A percentile compares a stretch with the other conserved stretches of the same genome.
These are phyloP conservation scores for Malthinus seriepunctatus DNA, from an alignment of 2,888 invertebrate genomes.

Conservation along the genomic window DNA sequence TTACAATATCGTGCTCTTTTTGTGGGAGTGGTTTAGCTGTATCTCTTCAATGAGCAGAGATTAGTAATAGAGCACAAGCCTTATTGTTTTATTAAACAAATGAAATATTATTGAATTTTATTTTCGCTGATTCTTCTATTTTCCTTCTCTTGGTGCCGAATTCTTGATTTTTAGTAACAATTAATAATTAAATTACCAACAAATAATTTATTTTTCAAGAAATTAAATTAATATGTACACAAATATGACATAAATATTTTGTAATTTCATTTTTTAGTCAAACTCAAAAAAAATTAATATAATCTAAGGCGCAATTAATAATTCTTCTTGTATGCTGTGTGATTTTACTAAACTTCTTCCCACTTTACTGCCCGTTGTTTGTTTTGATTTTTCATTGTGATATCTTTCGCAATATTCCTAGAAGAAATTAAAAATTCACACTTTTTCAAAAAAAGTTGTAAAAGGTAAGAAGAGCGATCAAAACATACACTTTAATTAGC, in stretches of 20 bases:
- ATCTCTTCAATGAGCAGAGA: too few species aligned
- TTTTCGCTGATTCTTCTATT: too few species aligned
- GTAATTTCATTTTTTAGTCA: background rate
- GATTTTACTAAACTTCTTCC: conserved; percentile 67
- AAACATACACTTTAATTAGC: too few species aligned
- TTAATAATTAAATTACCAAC: too few species aligned
- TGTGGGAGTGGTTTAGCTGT: too few species aligned
- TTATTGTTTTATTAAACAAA: too few species aligned
- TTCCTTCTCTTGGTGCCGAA: too few species aligned
- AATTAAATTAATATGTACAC: conserved; percentile 4
- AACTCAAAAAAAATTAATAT: conserved; percentile 5
- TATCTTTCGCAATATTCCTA: conserved; percentile 82
- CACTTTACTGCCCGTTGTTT: conserved; percentile 63
- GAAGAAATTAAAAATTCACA: conserved; percentile 22
- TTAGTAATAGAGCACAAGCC: too few species aligned
- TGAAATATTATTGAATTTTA: too few species aligned
- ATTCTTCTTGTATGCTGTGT: conserved; percentile 84
- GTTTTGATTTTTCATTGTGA: conserved; percentile 69
- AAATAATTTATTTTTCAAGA: background rate
- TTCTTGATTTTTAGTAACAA: too few species aligned
- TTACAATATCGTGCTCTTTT: too few species aligned
- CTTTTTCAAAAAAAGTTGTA: background rate
- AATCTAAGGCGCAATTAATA: conserved; percentile 59
- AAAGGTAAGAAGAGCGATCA: too few species aligned
- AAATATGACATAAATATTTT: background rate